Base-by-base conservation (phyloP, 2,113 vertebrate species). In the Malaclemys terrapin region DNA sequence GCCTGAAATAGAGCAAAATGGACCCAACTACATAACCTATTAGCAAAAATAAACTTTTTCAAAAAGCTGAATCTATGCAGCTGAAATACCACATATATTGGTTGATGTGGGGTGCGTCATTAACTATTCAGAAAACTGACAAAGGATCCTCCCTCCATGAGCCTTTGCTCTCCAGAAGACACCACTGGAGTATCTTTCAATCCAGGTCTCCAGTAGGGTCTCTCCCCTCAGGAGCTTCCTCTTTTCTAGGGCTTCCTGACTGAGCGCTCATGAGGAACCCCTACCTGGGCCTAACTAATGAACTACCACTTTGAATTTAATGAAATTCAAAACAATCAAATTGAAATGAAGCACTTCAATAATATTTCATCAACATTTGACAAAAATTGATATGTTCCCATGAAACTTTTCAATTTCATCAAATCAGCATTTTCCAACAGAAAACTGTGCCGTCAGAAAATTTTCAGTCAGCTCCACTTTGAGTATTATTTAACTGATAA, bases 21-120 rank as follows among this genome's bases (percentile, higher is more conserved):
- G 82, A 13, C 27, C 7, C 2, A 78, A 6, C 1, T 27, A 20
- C 0, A 13, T 45, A n/a, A 56, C 3, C 10, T 85, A 52, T 4
- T 84, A 88, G 2, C 80, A 53, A 11, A 62, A 89, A 27, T 86
- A 93, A 82, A 42, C 8, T 80, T 29, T 45, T 69, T 27, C 5
- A 54, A 91, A 88, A n/a, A 42, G 6, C 6, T 69, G 42, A 93
- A 65, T 53, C 62, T n/a, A n/a, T n/a, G 14, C 35, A 54, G 31
- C 47, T 49, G 6, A 78, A 24, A 29, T 47, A 47, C 62, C 69
- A 16, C 83, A n/a, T 69, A 65, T 16, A 27, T 12, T 54, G 5
- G 8, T 62, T 7, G 8, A 85, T 35, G 27, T 9, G 35, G 47
- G 50, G 29, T 49, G 16, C 20, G 4, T 17, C 65, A 72, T 2